Conservation (phyloP, 2,113 vertebrate species). For the Craseonycteris thonglongyai region DNA sequence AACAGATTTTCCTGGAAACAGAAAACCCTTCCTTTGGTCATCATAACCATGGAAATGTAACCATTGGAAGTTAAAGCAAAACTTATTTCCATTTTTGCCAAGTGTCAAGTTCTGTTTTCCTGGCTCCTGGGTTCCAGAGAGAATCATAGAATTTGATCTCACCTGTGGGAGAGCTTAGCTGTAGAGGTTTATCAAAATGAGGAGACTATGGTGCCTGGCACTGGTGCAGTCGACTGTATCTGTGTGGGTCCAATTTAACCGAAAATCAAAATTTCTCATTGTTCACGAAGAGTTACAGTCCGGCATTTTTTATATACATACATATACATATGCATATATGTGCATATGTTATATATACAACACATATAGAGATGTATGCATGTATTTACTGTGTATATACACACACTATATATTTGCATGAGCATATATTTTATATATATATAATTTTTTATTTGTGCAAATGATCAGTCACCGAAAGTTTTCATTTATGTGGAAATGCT, state of each 20-base stretch:
- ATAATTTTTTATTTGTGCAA: not conserved
- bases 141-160: not conserved
- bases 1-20: no score
- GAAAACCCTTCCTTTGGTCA: not conserved
- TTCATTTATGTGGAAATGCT: not conserved
- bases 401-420: not conserved
- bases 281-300: not conserved
- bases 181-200: not conserved
- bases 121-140: not conserved
- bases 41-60: not conserved
- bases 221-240: not conserved
- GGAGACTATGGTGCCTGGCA: not conserved
- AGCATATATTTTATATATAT: not conserved
- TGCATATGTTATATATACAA: not conserved
- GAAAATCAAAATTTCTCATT: not conserved
- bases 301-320: not conserved
- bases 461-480: not conserved
- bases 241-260: not conserved
- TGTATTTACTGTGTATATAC: not conserved
- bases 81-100: not conserved
- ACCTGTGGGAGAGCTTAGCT: no score
- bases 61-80: not conserved
- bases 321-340: no score
- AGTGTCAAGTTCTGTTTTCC: not conserved
- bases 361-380: not conserved